phyloP scores from a whole-genome alignment of 1,140 invertebrate genomes.

The Eueides isabella region DNA sequence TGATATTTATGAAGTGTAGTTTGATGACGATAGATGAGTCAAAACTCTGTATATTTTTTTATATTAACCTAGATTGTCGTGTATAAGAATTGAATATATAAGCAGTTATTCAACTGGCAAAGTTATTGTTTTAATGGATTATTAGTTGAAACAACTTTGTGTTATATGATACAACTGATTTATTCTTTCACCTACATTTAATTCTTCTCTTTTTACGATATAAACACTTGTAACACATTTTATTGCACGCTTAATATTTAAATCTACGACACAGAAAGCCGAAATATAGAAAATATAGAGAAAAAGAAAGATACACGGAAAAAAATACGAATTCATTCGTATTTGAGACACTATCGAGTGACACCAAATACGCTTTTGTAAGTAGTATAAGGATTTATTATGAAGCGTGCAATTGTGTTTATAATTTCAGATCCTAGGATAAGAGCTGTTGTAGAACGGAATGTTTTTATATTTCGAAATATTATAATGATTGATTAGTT shows the following conservation, averaged over 20 bases:
- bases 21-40: slow-evolving; percentile 54
- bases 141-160: not conserved
- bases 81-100: slow-evolving; percentile 31
- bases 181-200: slow-evolving; percentile 1
- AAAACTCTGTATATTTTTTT: slow-evolving; percentile 60
- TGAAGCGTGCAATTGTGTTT: slow-evolving; percentile 1
- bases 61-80: slow-evolving; percentile 42
- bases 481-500: slow-evolving; percentile 14
- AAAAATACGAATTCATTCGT: not conserved
- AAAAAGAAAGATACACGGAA: too few relatives aligned
- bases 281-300: too few relatives aligned
- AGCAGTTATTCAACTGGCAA: not conserved
- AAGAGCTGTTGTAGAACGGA: slow-evolving; percentile 18
- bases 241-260: not conserved
- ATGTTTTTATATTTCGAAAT: slow-evolving; percentile 22
- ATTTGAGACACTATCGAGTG: not conserved
- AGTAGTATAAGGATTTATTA: not conserved
- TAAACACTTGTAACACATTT: not conserved
- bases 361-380: not conserved
- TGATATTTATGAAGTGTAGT: slow-evolving; percentile 51
- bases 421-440: slow-evolving; percentile 1
- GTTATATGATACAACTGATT: not conserved
- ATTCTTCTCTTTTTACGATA: slow-evolving; percentile 5
- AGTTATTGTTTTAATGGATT: not conserved
- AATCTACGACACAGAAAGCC: not conserved